Conservation (phyloP, 2,888 invertebrate species). For the Papilio demoleus region DNA sequence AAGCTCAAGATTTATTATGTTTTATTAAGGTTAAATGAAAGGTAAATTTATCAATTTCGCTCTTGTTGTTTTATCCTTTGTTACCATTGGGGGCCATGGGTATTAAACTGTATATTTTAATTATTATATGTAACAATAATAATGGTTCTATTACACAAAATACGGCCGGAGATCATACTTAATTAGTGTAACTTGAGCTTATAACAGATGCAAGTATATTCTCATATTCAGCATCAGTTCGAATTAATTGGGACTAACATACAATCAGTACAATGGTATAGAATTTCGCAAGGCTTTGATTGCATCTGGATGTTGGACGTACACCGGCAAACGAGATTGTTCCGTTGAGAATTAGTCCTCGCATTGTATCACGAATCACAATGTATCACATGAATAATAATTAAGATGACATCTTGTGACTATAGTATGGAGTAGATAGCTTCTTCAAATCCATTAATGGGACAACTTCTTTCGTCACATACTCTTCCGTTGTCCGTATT, state of each 20-base stretch:
- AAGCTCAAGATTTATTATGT: conserved; percentile 4
- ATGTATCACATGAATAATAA: not conserved
- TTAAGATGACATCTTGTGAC: too few species aligned
- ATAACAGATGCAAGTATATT: not conserved
- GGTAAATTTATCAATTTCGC: conserved; percentile 14
- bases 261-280: not conserved
- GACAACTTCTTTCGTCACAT: too few species aligned
- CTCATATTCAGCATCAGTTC: not conserved
- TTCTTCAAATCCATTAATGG: too few species aligned
- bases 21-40: conserved; percentile 15
- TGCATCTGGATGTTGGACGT: not conserved
- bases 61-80: not conserved
- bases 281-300: not conserved
- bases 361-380: not conserved
- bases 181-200: not conserved
- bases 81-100: not conserved
- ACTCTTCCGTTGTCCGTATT: too few species aligned
- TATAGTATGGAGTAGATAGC: too few species aligned
- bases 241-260: conserved; percentile 9
- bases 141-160: not conserved
- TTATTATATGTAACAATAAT: not conserved
- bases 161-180: not conserved
- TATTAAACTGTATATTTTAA: conserved; percentile 4
- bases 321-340: not conserved
- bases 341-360: not conserved